Evolutionary conservation across 2,797 vertebrate genomes (phyloP).

Genomic region (Gymnodraco acuticeps): DNA sequence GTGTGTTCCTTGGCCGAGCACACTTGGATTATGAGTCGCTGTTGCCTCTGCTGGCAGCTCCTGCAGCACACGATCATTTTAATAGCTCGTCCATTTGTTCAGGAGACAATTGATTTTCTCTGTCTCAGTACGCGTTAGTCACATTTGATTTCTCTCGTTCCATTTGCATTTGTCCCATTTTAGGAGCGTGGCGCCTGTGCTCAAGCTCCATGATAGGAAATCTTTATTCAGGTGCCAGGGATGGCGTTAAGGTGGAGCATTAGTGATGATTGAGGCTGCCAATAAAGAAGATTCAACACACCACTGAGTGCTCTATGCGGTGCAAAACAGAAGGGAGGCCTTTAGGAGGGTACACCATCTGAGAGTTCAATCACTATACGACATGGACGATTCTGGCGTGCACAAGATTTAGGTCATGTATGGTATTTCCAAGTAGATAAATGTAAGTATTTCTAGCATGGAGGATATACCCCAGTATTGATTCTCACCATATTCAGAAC

Average conservation of each 20-base stretch:
- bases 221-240: conserved; percentile 66
- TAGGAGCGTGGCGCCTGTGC: conserved; percentile 45
- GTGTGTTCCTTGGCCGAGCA: conserved; percentile 48
- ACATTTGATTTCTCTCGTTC: conserved; percentile 78
- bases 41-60: conserved; percentile 68
- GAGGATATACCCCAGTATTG: neutral
- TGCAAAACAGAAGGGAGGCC: conserved; percentile 23
- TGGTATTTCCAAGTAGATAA: neutral
- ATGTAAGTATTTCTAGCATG: neutral
- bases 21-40: conserved; percentile 43
- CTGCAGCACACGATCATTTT: conserved; percentile 75
- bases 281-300: conserved; percentile 51
- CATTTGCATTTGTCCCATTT: conserved; percentile 76
- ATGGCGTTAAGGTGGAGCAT: conserved; percentile 51
- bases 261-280: conserved; percentile 47
- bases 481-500: neutral
- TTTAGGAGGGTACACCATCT: conserved; percentile 17
- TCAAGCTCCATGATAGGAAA: conserved; percentile 50
- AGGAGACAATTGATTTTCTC: conserved; percentile 82
- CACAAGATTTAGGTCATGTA: neutral
- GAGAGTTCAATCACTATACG: conserved; percentile 12
- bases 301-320: conserved; percentile 21
- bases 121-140: conserved; percentile 79
- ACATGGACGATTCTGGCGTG: neutral
- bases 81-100: conserved; percentile 81